Percentiles rank a stretch among this genome's conserved stretches.
Evolutionary conservation across 2,113 vertebrate genomes (phyloP).

Genomic region (Narcine bancroftii): DNA sequence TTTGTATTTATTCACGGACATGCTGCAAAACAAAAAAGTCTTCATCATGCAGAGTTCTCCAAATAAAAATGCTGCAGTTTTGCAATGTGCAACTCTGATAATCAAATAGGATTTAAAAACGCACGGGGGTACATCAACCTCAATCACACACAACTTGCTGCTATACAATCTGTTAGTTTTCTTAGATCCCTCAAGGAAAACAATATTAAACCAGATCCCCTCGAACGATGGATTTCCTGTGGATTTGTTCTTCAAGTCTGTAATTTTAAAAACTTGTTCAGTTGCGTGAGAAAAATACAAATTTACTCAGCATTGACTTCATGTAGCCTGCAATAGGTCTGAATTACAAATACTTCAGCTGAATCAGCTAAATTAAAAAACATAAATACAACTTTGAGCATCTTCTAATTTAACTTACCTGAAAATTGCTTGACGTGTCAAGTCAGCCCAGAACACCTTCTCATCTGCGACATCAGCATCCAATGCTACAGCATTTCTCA

Average conservation of each 20-base stretch:
- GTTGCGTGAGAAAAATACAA: too few species aligned
- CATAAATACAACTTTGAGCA: too few species aligned
- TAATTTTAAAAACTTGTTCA: too few species aligned
- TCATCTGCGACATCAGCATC: background rate
- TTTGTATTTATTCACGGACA: background rate
- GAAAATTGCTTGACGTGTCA: background rate
- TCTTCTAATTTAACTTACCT: background rate
- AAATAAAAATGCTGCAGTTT: too few species aligned
- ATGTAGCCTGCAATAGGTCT: too few species aligned
- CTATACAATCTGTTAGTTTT: background rate
- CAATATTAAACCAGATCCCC: background rate
- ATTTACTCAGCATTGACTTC: too few species aligned
- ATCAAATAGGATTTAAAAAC: too few species aligned
- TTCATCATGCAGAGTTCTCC: too few species aligned
- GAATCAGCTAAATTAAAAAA: too few species aligned
- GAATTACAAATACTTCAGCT: too few species aligned
- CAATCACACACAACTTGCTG: background rate
- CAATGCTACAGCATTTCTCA: conserved; percentile 34
- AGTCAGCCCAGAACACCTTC: conserved; percentile 33
- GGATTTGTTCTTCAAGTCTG: background rate
- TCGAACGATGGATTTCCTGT: too few species aligned
- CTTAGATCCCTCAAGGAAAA: background rate
- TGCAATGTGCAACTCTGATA: background rate
- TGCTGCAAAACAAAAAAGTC: background rate
- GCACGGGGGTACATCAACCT: too few species aligned